Base-by-base conservation (phyloP, 2,797 vertebrate genomes). In the Paguma larvata region DNA sequence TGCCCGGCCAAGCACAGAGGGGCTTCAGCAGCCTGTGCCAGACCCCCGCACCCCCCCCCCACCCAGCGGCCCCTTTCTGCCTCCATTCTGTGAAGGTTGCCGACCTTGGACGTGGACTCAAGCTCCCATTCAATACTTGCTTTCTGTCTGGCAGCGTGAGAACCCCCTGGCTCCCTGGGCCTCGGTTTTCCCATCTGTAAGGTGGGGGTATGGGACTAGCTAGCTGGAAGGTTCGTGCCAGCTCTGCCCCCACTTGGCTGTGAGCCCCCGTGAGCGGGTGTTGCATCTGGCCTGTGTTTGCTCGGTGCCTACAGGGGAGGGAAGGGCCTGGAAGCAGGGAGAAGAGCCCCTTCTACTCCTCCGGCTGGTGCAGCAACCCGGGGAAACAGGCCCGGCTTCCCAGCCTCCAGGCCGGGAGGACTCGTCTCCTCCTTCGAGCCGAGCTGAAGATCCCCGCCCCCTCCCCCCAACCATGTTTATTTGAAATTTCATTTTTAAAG, bases 401-500 rank as follows among this genome's bases (percentile, higher is more conserved):
- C 27, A 19, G 67, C 13, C 53, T 78, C 27, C 38, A 3, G 8
- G 34, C 63, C 25, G 13, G 48, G 10, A 34, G 48, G 46, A 10
- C 6, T 1, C 4, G 34, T 30, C 30, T 46, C 65, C 93, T 56
- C 78, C 89, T 9, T 63, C 1, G 0, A 51, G 65, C 88, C 0
- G 5, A n/a, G 48, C 90, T 78, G 67, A 85, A 41, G 23, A 32
- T 6, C n/a, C 11, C 59, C 30, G 14, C 15, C 15, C 15, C 6
- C 56, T 51, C 38, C 53, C 12, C 48, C 38, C 38, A 38, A 48
- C 51, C 15, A 1, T 21, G 23, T 92, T 73, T 88, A 38, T 56
- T 25, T 92, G 85, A 89, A 70, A 88, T 97, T 86, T 97, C 80
- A 41, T 91, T 92, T 95, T 90, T 56, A 87, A 89, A 89, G 94